Evolutionary conservation across 2,888 invertebrate species (phyloP).

Genomic region (Endomychus coccineus): DNA sequence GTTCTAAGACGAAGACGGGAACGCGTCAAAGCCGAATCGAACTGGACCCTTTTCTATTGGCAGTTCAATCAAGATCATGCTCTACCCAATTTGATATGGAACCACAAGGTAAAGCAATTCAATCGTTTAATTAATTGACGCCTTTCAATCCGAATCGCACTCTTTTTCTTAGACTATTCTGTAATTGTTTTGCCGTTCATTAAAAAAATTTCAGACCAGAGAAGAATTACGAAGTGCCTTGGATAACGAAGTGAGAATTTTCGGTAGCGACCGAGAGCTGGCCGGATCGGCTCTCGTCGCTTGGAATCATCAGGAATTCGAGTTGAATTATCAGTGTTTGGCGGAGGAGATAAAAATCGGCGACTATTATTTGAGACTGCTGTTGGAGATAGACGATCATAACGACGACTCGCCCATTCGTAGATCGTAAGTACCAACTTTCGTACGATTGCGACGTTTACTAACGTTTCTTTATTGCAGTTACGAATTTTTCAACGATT

Average conservation of each 20-base stretch:
- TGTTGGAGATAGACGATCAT: slow-evolving; percentile 80
- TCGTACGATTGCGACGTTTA: slow-evolving; percentile 1
- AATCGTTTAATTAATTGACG: no score
- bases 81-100: slow-evolving; percentile 97
- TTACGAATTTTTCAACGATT: slow-evolving; percentile 94
- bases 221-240: slow-evolving; percentile 89
- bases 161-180: no score
- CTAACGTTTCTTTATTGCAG: slow-evolving; percentile 45
- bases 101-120: slow-evolving; percentile 70
- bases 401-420: slow-evolving; percentile 79
- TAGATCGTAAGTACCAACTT: slow-evolving; percentile 66
- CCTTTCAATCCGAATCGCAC: no score
- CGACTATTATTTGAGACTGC: slow-evolving; percentile 91
- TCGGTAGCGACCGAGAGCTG: slow-evolving; percentile 83
- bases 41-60: slow-evolving; percentile 92
- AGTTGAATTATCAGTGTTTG: slow-evolving; percentile 88
- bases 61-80: slow-evolving; percentile 92
- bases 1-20: slow-evolving; percentile 86
- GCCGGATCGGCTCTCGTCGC: slow-evolving; percentile 74
- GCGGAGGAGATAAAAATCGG: slow-evolving; percentile 97
- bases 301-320: slow-evolving; percentile 98
- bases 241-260: slow-evolving; percentile 87
- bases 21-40: slow-evolving; percentile 76
- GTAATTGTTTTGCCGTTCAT: no score
- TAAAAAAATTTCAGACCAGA: slow-evolving; percentile 77